phyloP scores from a whole-genome alignment of 2,113 vertebrate genomes.

The Otolemur garnettii region DNA sequence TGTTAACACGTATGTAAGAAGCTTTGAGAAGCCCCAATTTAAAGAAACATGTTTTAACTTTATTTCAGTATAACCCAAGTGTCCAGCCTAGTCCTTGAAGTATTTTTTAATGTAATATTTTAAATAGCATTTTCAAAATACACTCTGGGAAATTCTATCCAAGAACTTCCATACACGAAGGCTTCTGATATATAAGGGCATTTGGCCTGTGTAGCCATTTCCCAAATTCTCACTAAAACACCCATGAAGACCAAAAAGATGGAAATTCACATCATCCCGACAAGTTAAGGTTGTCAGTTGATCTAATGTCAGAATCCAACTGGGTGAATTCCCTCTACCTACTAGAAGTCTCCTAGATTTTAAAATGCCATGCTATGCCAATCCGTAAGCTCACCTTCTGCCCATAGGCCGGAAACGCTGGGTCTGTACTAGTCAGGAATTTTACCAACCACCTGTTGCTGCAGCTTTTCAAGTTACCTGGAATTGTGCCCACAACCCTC shows the following conservation, averaged over 20 bases:
- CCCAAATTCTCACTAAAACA: neutral
- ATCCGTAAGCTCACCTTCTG: neutral
- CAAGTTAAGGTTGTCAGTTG: neutral
- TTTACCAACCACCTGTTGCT: neutral
- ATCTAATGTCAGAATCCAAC: neutral
- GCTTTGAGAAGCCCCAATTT: neutral
- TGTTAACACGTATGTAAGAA: neutral
- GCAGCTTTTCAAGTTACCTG: neutral
- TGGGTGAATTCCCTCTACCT: neutral
- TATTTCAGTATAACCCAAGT: neutral
- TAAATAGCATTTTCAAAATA: constrained; percentile 17
- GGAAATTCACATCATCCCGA: neutral
- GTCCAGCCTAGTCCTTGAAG: neutral
- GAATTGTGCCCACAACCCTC: neutral
- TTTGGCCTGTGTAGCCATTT: neutral
- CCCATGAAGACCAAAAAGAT: neutral
- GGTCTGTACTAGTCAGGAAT: neutral
- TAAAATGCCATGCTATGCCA: neutral
- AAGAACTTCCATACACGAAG: neutral
- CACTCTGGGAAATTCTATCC: neutral
- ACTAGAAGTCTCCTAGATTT: neutral
- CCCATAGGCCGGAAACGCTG: neutral
- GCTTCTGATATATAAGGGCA: neutral
- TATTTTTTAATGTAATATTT: neutral
- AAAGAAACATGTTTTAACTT: neutral